These are phyloP conservation scores for Mesorhabditis spiculigera DNA, from an alignment of 2,888 invertebrate species.

Conservation along the genomic window DNA sequence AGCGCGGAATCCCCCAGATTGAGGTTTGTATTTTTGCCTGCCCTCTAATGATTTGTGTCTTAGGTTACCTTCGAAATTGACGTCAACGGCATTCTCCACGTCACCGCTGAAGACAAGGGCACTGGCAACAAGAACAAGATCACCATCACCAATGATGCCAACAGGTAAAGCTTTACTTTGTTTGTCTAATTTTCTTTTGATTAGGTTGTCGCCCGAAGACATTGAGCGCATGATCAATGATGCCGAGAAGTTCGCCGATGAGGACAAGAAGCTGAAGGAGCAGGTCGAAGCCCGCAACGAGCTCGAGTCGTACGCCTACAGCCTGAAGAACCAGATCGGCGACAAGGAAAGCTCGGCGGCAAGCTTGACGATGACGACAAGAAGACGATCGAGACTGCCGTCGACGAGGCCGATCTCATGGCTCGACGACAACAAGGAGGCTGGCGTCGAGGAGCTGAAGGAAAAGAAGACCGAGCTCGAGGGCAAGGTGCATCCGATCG, in stretches of 20 bases:
- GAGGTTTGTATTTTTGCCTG: conserved; percentile 42
- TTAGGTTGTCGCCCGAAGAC: conserved; percentile 87
- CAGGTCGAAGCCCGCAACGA: conserved; percentile 86
- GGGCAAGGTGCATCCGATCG: conserved; percentile 91
- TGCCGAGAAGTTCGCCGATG: conserved; percentile 96
- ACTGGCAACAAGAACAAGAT: conserved; percentile 98
- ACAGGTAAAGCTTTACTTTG: background rate
- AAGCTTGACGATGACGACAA: conserved; percentile 84
- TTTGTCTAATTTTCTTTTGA: conserved; percentile 12
- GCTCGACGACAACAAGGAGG: too few species aligned
- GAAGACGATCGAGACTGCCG: too few species aligned
- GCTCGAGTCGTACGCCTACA: conserved; percentile 92
- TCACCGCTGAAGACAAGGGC: conserved; percentile 97
- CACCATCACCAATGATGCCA: conserved; percentile 86
- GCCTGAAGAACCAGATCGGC: conserved; percentile 83
- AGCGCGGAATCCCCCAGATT: conserved; percentile 62
- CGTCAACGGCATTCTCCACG: conserved; percentile 65
- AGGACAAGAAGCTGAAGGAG: conserved; percentile 80
- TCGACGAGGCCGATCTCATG: too few species aligned
- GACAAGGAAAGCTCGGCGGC: conserved; percentile 94
- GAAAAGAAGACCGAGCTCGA: too few species aligned
- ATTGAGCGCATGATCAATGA: conserved; percentile 99
- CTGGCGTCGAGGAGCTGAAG: too few species aligned
- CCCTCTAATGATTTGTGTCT: background rate
- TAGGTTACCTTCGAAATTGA: conserved; percentile 63